Evolutionary conservation across 2,797 vertebrate genomes (phyloP).

Genomic region (Vultur gryphus): DNA sequence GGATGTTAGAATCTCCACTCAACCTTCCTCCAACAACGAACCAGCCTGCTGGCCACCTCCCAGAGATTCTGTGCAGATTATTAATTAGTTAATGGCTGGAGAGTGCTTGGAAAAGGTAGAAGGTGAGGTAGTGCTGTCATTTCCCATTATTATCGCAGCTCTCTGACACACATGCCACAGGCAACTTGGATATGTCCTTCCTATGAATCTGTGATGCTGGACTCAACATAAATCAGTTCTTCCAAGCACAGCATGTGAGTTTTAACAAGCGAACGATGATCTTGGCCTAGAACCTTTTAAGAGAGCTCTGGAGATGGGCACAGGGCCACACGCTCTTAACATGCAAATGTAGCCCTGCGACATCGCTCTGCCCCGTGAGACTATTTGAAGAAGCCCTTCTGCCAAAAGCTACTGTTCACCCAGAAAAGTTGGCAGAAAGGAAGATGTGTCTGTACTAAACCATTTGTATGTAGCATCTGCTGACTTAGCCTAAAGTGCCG

Average conservation of each 20-base stretch:
- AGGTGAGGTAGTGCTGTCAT: not conserved
- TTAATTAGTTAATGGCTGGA: not conserved
- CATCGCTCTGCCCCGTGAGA: fast-evolving
- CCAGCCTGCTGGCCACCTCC: not conserved
- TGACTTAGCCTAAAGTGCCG: not conserved
- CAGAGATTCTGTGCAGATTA: not conserved
- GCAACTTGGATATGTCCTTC: not conserved
- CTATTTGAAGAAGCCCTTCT: not conserved
- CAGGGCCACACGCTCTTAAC: not conserved
- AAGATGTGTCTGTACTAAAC: not conserved
- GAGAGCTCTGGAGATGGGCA: not conserved
- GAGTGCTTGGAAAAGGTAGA: not conserved
- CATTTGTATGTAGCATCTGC: not conserved
- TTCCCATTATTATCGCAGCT: not conserved
- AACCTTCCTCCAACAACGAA: not conserved
- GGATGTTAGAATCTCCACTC: not conserved
- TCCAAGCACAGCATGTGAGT: not conserved
- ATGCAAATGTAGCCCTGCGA: not conserved
- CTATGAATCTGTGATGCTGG: not conserved
- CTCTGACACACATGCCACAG: not conserved
- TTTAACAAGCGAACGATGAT: not conserved
- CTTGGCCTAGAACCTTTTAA: not conserved
- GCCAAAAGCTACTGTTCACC: not conserved
- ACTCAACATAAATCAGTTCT: not conserved
- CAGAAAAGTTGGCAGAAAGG: not conserved